A percentile compares a stretch with the other conserved stretches of the same genome.
Conservation (phyloP, 23 tunicate species). For the Ascidia mentula region DNA sequence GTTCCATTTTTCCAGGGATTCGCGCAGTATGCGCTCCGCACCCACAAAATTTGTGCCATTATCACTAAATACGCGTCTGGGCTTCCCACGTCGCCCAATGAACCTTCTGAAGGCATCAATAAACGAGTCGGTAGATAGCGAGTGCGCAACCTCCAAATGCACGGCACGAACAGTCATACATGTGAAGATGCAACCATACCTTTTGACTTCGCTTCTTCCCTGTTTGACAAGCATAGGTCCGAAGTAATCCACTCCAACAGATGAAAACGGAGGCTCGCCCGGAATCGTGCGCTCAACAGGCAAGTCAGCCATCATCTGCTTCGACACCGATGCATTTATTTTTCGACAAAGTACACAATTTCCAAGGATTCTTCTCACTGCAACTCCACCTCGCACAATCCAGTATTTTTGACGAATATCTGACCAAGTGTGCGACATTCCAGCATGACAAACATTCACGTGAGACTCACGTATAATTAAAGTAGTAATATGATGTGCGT, state of each 20-base stretch:
- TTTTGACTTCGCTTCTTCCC: conserved; percentile 26
- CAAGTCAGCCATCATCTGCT: conserved; percentile 26
- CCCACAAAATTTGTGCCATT: no score
- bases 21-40: no score
- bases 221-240: conserved; percentile 13
- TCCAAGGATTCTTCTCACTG: conserved; percentile 7
- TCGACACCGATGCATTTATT: conserved; percentile 1
- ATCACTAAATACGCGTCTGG: no score
- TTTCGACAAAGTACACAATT: not conserved
- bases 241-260: conserved; percentile 25
- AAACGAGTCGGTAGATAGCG: conserved; percentile 12
- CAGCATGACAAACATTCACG: not conserved
- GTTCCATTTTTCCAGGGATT: no score
- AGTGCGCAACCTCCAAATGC: conserved; percentile 25
- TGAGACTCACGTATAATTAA: not conserved
- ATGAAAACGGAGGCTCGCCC: not conserved
- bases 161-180: conserved; percentile 26
- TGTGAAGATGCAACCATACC: conserved; percentile 22
- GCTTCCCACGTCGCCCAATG: conserved; percentile 10
- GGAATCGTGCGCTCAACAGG: no score
- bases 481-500: conserved; percentile 2
- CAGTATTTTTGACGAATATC: not conserved
- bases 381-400: conserved; percentile 1
- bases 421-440: conserved; percentile 8
- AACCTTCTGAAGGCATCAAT: conserved; percentile 5